Evolutionary conservation across 2,888 invertebrate genomes (phyloP).

Genomic region (Amblyjoppa proteus): DNA sequence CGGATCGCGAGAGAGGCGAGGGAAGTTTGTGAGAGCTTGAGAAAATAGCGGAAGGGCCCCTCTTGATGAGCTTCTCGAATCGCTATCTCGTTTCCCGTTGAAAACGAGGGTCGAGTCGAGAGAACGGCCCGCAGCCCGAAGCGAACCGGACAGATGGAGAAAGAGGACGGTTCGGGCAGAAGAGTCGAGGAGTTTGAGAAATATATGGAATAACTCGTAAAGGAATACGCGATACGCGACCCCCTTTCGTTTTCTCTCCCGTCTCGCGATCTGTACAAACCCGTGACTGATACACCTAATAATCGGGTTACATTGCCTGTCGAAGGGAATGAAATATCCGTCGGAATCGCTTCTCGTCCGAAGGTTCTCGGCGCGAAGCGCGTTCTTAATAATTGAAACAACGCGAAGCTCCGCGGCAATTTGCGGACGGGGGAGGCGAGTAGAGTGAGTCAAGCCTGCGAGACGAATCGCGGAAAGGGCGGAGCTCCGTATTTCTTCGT

Average conservation of each 20-base stretch:
- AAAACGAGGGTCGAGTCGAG: slow-evolving; percentile 58
- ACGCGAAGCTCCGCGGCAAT: slow-evolving; percentile 37
- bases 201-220: slow-evolving; percentile 65
- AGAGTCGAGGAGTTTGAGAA: slow-evolving; percentile 61
- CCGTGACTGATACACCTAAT: slow-evolving; percentile 61
- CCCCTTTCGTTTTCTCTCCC: background rate
- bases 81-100: slow-evolving; percentile 70
- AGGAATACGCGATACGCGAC: slow-evolving; percentile 50
- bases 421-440: slow-evolving; percentile 8
- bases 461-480: background rate
- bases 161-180: background rate
- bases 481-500: background rate
- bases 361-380: slow-evolving; percentile 47
- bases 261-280: slow-evolving; percentile 13
- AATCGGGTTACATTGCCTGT: slow-evolving; percentile 68
- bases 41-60: slow-evolving; percentile 68
- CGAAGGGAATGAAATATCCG: slow-evolving; percentile 51
- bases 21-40: slow-evolving; percentile 53
- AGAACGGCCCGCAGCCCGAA: slow-evolving; percentile 38
- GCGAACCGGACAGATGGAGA: background rate
- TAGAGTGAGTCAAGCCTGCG: background rate
- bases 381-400: slow-evolving; percentile 50
- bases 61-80: slow-evolving; percentile 78
- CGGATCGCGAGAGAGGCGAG: slow-evolving; percentile 13
- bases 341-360: slow-evolving; percentile 55